Conservation (phyloP, 2,888 invertebrate genomes). For the Ophioninae sp. region DNA sequence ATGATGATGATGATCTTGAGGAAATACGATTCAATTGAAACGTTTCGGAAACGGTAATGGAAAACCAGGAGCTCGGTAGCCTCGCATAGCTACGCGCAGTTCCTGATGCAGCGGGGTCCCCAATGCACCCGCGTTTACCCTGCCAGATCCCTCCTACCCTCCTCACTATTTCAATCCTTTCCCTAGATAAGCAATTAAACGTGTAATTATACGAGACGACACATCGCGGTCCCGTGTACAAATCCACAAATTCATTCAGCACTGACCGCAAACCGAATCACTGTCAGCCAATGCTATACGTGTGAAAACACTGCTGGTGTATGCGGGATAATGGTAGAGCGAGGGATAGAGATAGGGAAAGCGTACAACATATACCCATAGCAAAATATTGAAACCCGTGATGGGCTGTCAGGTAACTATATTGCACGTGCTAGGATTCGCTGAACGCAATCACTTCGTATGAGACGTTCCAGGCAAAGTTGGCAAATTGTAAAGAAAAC, state of each 20-base stretch:
- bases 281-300: constrained; percentile 66
- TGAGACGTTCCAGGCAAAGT: not conserved
- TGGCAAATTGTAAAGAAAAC: not conserved
- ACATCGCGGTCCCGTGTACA: constrained; percentile 62
- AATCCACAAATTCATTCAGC: constrained; percentile 73
- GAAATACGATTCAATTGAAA: constrained; percentile 20
- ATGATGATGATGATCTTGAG: not conserved
- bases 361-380: constrained; percentile 16
- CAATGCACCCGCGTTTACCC: constrained; percentile 4
- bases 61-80: not conserved
- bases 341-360: not conserved
- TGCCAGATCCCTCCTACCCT: constrained; percentile 7
- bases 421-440: constrained; percentile 14
- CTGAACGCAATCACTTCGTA: not conserved
- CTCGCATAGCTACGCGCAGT: not conserved
- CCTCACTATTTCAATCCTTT: too few relatives aligned
- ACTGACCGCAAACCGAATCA: constrained; percentile 76
- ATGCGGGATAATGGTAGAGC: constrained; percentile 3
- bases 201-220: constrained; percentile 76
- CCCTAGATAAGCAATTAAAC: constrained; percentile 75
- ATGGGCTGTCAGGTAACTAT: constrained; percentile 52
- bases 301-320: constrained; percentile 8
- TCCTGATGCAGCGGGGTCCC: constrained; percentile 20
- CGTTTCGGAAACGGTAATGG: constrained; percentile 33
- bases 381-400: constrained; percentile 49